Percentiles rank a stretch among this genome's conserved stretches.
Evolutionary conservation across 2,888 invertebrate species (phyloP).

Genomic region (Epinotia demarniana): DNA sequence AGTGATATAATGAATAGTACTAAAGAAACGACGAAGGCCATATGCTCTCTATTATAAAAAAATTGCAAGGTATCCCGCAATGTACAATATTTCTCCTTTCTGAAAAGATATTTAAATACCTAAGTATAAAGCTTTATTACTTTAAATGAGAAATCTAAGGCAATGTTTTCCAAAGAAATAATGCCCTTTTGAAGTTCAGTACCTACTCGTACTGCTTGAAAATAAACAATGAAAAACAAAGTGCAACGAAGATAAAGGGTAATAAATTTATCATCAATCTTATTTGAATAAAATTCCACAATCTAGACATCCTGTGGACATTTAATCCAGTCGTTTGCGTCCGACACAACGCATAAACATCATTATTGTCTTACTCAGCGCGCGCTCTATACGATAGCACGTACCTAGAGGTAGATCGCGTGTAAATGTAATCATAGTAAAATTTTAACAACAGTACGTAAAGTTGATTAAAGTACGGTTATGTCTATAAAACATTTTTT

Average conservation of each 20-base stretch:
- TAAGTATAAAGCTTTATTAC: too few species aligned
- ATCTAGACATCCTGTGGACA: slow-evolving; percentile 61
- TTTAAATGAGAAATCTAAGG: too few species aligned
- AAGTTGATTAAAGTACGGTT: too few species aligned
- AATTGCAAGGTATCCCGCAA: too few species aligned
- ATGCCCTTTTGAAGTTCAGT: background rate
- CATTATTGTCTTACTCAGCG: slow-evolving; percentile 56
- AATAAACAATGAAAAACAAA: slow-evolving; percentile 41
- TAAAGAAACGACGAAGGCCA: background rate
- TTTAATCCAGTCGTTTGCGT: slow-evolving; percentile 55
- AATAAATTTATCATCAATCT: slow-evolving; percentile 17
- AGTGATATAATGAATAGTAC: slow-evolving; percentile 8
- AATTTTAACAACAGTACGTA: slow-evolving; percentile 21
- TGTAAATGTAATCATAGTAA: slow-evolving; percentile 34
- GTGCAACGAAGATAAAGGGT: slow-evolving; percentile 39
- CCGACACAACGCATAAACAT: slow-evolving; percentile 52
- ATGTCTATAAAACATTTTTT: too few species aligned
- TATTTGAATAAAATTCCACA: slow-evolving; percentile 23
- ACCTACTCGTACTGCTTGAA: background rate
- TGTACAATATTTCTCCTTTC: background rate
- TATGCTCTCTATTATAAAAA: too few species aligned
- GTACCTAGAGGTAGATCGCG: slow-evolving; percentile 23
- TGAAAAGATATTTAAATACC: background rate
- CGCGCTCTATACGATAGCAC: slow-evolving; percentile 20
- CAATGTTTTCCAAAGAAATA: background rate